Base-by-base conservation (phyloP, 2,113 vertebrate species). In the Malaclemys terrapin region DNA sequence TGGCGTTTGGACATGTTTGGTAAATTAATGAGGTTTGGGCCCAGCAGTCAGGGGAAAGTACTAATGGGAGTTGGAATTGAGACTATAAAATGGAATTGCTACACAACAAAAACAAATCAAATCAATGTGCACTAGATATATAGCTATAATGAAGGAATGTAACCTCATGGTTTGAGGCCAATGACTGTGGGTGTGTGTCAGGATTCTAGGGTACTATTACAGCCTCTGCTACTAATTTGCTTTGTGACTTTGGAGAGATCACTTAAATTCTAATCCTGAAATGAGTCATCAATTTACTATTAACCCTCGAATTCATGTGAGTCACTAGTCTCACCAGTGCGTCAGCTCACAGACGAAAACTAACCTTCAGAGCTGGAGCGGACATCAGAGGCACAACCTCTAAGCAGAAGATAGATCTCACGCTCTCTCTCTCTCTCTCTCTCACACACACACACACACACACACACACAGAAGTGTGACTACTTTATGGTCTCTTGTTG, bases 351-450 rank as follows among this genome's bases (percentile, higher is more conserved):
- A 56, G 62, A 91, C 27, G 20, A 95, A 87, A 91, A 87, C 89
- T 96, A 85, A 93, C 81, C 93, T 94, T 95, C 80, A 89, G 84
- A 91, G 85, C 42, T 54, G 87, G 82, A n/a, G n/a, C 49, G 95
- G 82, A 91, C 13, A 2, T 93, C 89, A 93, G 59, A 47, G 47
- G 42, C 89, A 65, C 12, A 65, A 8, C 2, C 75, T 87, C 87
- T 85, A 75, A 90, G 69, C 53, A 93, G 76, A 84, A 31, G 25
- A 45, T 85, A 89, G 24, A 80, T 91, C 47, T 87, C 31, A 24
- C 52, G 17, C 29, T 1, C 75, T 83, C 2, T 79, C 65, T 47
- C 2, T 92, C 45, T 86, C 35, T 52, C 52, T 52, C 29, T 1
- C 75, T 83, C 96, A 38, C 83, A 84, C 17, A 84, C 65, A 93